Evolutionary conservation across 2,888 invertebrate species (phyloP), one percentile per base, ranked within the genome.

Genomic region (Glyphotaelius pellucidus): DNA sequence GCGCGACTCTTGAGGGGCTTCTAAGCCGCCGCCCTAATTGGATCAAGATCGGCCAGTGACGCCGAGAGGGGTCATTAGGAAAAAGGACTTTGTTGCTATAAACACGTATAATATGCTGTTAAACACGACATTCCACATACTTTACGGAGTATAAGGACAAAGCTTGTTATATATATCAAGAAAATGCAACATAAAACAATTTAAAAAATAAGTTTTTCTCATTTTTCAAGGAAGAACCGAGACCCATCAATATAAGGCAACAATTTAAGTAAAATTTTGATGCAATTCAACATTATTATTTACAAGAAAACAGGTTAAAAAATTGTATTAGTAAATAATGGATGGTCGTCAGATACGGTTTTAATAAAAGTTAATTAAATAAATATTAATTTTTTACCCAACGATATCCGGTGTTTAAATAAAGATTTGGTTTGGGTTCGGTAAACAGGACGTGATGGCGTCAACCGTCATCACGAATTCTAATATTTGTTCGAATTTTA

Each of bases 21-120:
- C 93, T 93, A 93, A 91, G 90, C 92, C 91, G 89, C 92, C 90
- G 91, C 90, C 91, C 92, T 93, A 93, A 93, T 93, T 93, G 93
- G 93, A 93, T 93, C 91, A 93, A 90, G 90, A 84, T 81, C 89
- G 91, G 90, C 91, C 86, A 84, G 90, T 52, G 92, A 91, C 91
- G 83, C 83, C 83, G 52, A 11, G 25, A 25, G 83, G 83, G 83
- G 83, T 83, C 83, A 83, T 83, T 83, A 83, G 83, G 83, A 83
- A 35, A 32, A 35, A 35, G 35, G 83, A 35, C 32, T 83, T 83
- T 83, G 67, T 25, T 67, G 67, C 67, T 4, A 67, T 67, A 67
- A 25, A 67, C 25, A 67, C 67, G 25, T 67, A 67, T 67, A 67
- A n/a, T 67, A 67, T 67, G 67, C 67, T 25, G 67, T 67, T 67